These are phyloP conservation scores for Leucoma salicis DNA, from an alignment of 2,888 invertebrate species.

Conservation along the genomic window DNA sequence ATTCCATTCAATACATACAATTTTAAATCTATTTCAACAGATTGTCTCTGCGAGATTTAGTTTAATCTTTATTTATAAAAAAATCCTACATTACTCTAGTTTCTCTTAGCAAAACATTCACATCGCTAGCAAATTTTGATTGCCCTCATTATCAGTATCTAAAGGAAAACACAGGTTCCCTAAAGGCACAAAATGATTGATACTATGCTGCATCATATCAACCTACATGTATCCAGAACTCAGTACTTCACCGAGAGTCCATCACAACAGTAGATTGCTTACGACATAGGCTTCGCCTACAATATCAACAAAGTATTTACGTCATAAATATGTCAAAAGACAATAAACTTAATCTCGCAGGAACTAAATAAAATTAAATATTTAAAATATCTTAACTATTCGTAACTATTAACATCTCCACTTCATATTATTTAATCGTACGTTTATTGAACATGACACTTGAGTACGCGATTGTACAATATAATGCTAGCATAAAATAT, in stretches of 20 bases:
- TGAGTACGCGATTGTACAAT: constrained; percentile 59
- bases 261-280: too few species aligned
- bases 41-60: constrained; percentile 24
- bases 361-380: constrained; percentile 24
- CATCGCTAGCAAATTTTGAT: too few species aligned
- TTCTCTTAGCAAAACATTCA: too few species aligned
- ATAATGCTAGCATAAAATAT: not conserved
- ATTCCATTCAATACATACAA: constrained; percentile 40
- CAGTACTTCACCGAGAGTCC: too few species aligned
- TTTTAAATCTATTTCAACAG: constrained; percentile 30
- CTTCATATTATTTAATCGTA: constrained; percentile 27
- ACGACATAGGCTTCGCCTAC: too few species aligned
- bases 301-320: too few species aligned
- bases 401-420: constrained; percentile 29
- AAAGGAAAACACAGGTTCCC: too few species aligned
- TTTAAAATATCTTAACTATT: constrained; percentile 32
- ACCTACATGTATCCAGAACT: too few species aligned
- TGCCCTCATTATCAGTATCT: too few species aligned
- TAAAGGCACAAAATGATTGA: too few species aligned
- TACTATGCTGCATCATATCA: too few species aligned
- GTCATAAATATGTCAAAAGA: too few species aligned
- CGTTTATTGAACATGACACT: constrained; percentile 49
- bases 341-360: constrained; percentile 24
- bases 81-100: not conserved
- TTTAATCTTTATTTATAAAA: not conserved